Base-by-base conservation (phyloP, 2,888 invertebrate genomes). In the Thymelicus sylvestris region DNA sequence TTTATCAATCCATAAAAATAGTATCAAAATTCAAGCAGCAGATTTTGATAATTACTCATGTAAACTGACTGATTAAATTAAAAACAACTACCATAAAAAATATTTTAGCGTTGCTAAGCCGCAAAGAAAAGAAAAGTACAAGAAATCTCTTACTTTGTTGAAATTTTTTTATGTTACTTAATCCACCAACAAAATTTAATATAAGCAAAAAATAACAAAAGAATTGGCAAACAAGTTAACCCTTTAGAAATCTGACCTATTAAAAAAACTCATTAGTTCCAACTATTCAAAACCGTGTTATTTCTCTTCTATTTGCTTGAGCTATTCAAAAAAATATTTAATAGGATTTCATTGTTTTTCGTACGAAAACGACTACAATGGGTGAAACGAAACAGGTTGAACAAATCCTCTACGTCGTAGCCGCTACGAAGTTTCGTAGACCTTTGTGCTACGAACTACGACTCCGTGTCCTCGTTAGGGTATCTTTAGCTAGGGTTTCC, bases 401-500 rank as follows among this genome's bases (percentile, higher is more conserved):
- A 66, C 60, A 65, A 57, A 73, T 67, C 50, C 41, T 67, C 69
- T 71, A 71, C 73, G 73, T 52, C 77, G 76, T 78, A 79, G 76
- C 75, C 64, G 76, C 84, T 84, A 82, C 86, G 81, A 79, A 79
- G 74, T 80, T 78, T 79, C 80, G 81, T 84, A 85, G 83, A 79
- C 78, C 78, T 71, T 71, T 71, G 66, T 79, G 68, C 78, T 74
- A 70, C 70, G 55, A 24, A 10, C 24, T 12, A 44, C 44, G 68
- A 62, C 19, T 39, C 39, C 13, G 39, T 47, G 44, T 31, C 59
- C 57, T 68, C 50, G 68, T 68, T 64, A 67, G 24, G 24, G 55
- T 55, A 24, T 55, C 10, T 55, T 8, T 55, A 55, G 24, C 0
- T 24, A 55, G 24, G 55, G 55, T 55, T 55, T 31, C 55, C 55